phyloP scores from a whole-genome alignment of 1,140 invertebrate genomes.

The Sipha flava region DNA sequence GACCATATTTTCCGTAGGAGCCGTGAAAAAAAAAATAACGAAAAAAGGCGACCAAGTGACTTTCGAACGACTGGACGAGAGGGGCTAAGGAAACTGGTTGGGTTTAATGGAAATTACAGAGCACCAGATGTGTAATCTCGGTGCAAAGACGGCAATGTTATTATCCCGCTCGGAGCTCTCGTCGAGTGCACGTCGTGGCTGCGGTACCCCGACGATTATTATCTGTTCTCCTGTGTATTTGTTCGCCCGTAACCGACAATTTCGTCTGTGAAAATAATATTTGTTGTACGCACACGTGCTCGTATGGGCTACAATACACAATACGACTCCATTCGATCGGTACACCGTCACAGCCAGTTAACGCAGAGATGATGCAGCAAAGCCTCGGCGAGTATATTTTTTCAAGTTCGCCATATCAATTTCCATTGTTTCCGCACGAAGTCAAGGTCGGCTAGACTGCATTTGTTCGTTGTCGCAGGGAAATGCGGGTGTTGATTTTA shows the following conservation, averaged over 20 bases:
- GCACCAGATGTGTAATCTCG: conserved; percentile 25
- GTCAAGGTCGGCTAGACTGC: not conserved
- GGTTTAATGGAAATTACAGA: conserved; percentile 17
- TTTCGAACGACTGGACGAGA: not conserved
- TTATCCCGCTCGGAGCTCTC: not conserved
- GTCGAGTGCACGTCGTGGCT: not conserved
- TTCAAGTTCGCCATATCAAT: not conserved
- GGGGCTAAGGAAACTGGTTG: not conserved
- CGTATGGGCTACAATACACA: too few relatives aligned
- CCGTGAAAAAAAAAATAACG: too few relatives aligned
- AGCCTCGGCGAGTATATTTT: not conserved
- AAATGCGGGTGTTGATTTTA: too few relatives aligned
- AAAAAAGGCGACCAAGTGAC: not conserved
- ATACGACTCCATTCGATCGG: too few relatives aligned
- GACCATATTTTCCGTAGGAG: too few relatives aligned
- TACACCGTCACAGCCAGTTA: not conserved
- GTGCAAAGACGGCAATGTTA: not conserved
- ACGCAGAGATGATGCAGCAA: not conserved
- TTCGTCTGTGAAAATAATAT: not conserved
- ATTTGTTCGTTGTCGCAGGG: not conserved
- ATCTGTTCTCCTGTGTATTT: not conserved
- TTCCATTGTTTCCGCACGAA: conserved; percentile 13
- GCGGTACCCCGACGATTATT: not conserved
- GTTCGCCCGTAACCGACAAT: not conserved
- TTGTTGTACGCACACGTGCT: not conserved